Base-by-base conservation (phyloP, 2,797 vertebrate genomes). In the Pogonophryne albipinna region DNA sequence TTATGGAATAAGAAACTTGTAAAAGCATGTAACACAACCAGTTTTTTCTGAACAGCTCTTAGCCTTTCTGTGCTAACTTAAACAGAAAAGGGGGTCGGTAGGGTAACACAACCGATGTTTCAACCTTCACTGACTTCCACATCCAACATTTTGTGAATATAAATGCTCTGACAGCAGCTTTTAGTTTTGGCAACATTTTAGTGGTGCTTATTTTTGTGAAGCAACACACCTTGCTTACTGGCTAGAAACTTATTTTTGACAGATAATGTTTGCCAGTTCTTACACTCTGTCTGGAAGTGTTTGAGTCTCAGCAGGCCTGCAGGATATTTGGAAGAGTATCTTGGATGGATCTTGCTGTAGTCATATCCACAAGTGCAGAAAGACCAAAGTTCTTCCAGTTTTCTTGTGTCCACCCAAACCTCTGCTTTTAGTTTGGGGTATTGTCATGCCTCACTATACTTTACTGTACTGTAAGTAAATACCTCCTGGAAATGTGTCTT, bases 381-480 rank as follows among this genome's bases (percentile, higher is more conserved):
- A 42, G 42, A 19, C 49, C 6, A 53, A 55, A 3, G 4, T 70
- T 62, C 55, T 66, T 63, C 9, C n/a, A 10, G n/a, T 67, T 61
- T 76, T 66, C 65, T 10, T 3, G 52, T 59, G 20, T 50, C 15
- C 15, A 61, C 70, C 73, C 27, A 71, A 66, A 75, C 57, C 12
- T 5, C 57, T 19, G 38, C 52, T 66, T 57, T 27, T 41, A 57
- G 34, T 62, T 73, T 14, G 58, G 23, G 50, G 23, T 56, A 74
- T 81, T 86, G 74, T 83, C 78, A 84, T 78, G 78, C 72, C 20
- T 72, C 42, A 15, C 59, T 83, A 19, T 86, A 52, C 49, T 78
- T 73, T 72, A 58, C 79, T 58, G 60, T 58, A 15, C 74, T 84
- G 76, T 86, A 91, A 91, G 85, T 90, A 90, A 90, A 92, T 85